Percentiles rank a stretch among this genome's conserved stretches.
Conservation (phyloP, 2,113 vertebrate species). For the Cygnus atratus region DNA sequence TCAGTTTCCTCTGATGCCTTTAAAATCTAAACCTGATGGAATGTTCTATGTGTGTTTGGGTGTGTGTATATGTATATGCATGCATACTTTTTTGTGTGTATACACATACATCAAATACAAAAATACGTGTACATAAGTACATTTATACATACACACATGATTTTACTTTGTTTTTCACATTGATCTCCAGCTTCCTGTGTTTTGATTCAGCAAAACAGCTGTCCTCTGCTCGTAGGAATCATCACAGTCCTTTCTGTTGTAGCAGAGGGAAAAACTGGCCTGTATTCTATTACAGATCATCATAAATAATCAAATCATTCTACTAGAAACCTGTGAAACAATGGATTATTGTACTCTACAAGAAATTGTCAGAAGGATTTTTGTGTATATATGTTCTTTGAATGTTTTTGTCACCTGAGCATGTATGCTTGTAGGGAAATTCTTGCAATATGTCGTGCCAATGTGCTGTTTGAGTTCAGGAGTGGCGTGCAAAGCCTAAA, state of each 20-base stretch:
- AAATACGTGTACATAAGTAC: too few species aligned
- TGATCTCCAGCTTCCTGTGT: neutral
- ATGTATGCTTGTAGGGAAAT: neutral
- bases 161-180: neutral
- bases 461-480: neutral
- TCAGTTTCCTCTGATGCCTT: neutral
- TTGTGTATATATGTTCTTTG: neutral
- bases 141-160: neutral
- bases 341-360: neutral
- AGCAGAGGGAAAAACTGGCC: neutral
- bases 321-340: neutral
- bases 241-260: neutral
- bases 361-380: neutral
- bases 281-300: neutral
- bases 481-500: neutral
- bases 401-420: neutral
- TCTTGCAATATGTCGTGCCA: neutral
- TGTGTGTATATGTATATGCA: neutral
- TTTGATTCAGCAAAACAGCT: neutral
- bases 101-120: neutral
- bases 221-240: neutral
- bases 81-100: neutral
- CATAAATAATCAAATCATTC: neutral
- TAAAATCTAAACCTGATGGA: neutral
- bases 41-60: fast-evolving